Conservation (phyloP, 1,140 invertebrate species). For the Drosophila sproati region DNA sequence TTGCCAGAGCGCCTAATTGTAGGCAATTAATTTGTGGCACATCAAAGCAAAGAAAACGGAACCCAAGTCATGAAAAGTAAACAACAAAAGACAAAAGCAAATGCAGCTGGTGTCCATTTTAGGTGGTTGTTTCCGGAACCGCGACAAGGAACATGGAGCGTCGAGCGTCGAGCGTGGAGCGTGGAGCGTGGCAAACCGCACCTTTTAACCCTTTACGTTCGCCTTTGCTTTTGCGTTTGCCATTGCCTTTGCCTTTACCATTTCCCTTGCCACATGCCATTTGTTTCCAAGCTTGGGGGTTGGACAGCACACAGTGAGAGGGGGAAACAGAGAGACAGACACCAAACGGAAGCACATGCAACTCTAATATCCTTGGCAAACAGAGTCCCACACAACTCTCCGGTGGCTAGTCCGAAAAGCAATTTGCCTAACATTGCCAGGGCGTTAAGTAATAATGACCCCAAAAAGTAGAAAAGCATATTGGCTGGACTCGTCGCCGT, state of each 20-base stretch:
- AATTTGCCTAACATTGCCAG: constrained; percentile 75
- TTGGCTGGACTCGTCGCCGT: constrained; percentile 58
- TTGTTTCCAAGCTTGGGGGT: constrained; percentile 42
- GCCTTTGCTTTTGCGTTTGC: neutral
- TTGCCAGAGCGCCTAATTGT: constrained; percentile 81
- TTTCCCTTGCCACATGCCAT: constrained; percentile 47
- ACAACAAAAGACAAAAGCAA: constrained; percentile 68
- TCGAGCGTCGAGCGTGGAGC: neutral
- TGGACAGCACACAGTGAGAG: constrained; percentile 16
- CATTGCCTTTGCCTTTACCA: constrained; percentile 6
- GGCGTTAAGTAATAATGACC: constrained; percentile 80
- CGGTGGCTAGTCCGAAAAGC: constrained; percentile 52
- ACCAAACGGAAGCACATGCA: constrained; percentile 65
- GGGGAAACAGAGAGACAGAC: constrained; percentile 22
- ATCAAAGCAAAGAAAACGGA: constrained; percentile 73
- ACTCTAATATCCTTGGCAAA: constrained; percentile 69
- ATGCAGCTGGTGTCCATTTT: constrained; percentile 77
- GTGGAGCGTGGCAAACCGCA: constrained; percentile 70
- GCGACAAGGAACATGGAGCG: constrained; percentile 37
- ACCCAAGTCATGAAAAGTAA: constrained; percentile 46
- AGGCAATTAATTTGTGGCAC: constrained; percentile 84
- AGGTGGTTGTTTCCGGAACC: constrained; percentile 54
- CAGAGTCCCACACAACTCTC: constrained; percentile 19
- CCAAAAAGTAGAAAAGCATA: constrained; percentile 61
- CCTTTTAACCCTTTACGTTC: constrained; percentile 74